phyloP scores from a whole-genome alignment of 2,888 invertebrate genomes.

The Cepaea hortensis region DNA sequence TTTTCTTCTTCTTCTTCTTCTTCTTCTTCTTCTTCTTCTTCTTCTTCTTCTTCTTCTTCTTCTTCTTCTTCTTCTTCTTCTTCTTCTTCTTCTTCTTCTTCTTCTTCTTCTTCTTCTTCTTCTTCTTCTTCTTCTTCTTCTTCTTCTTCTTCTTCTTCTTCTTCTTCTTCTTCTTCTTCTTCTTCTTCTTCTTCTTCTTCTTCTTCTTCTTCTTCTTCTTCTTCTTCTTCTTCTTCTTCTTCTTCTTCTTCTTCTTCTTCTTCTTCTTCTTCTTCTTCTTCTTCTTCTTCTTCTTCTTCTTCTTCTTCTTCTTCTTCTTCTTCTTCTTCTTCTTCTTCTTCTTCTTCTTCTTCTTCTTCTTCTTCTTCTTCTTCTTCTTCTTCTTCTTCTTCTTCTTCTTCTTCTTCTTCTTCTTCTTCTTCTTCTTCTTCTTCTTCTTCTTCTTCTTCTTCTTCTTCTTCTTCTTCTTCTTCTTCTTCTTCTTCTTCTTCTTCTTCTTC shows the following conservation, averaged over 20 bases:
- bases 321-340: not conserved
- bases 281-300: not conserved
- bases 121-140: conserved; percentile 9
- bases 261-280: conserved; percentile 18
- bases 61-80: conserved; percentile 19
- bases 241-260: not conserved
- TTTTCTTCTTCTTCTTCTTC: too few relatives aligned
- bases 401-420: conserved; percentile 69
- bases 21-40: conserved; percentile 17
- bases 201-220: not conserved
- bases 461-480: conserved; percentile 15
- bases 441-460: conserved; percentile 19
- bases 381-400: conserved; percentile 68
- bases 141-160: conserved; percentile 21
- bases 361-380: conserved; percentile 44
- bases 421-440: conserved; percentile 3
- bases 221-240: not conserved
- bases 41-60: conserved; percentile 15
- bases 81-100: conserved; percentile 8
- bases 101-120: conserved; percentile 16
- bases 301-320: not conserved
- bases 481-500: conserved; percentile 19
- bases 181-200: not conserved
- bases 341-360: not conserved
- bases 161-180: conserved; percentile 6